Conservation (phyloP, 2,888 invertebrate genomes). For the Cephalotes varians region DNA sequence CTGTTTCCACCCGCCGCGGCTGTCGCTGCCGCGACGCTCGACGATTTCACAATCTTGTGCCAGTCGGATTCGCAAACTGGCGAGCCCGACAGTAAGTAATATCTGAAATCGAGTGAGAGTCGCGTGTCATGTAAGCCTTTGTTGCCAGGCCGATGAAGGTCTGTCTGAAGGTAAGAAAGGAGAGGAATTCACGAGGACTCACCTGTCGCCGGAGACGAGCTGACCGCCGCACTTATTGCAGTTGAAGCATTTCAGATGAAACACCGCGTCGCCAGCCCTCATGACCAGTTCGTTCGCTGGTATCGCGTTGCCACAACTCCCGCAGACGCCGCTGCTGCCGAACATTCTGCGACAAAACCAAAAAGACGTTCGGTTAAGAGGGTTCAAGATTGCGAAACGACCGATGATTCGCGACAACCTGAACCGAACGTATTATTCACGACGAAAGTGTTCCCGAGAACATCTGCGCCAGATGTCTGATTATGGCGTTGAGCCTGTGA, state of each 20-base stretch:
- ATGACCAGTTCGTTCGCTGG: conserved; percentile 97
- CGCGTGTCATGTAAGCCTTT: not conserved
- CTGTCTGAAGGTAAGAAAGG: not conserved
- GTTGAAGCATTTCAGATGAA: conserved; percentile 98
- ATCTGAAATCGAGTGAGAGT: conserved; percentile 87
- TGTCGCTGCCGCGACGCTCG: conserved; percentile 88
- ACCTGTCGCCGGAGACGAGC: conserved; percentile 96
- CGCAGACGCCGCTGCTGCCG: conserved; percentile 95
- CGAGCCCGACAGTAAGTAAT: conserved; percentile 95
- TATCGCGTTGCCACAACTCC: conserved; percentile 96
- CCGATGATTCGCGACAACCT: not conserved
- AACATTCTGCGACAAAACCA: conserved; percentile 91
- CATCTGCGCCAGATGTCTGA: conserved; percentile 63
- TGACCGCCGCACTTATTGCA: conserved; percentile 97
- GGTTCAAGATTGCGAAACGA: not conserved
- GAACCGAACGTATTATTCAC: not conserved
- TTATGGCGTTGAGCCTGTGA: conserved; percentile 33
- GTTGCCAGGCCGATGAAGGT: too few species aligned
- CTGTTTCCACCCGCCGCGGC: conserved; percentile 90
- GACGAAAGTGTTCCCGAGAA: conserved; percentile 45
- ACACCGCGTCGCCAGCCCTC: conserved; percentile 93
- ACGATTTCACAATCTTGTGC: conserved; percentile 94
- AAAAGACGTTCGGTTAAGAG: not conserved
- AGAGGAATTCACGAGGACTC: conserved; percentile 69
- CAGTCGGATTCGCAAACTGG: conserved; percentile 98